Evolutionary conservation across 2,888 invertebrate species (phyloP).

Genomic region (Minunthozetes semirufus): DNA sequence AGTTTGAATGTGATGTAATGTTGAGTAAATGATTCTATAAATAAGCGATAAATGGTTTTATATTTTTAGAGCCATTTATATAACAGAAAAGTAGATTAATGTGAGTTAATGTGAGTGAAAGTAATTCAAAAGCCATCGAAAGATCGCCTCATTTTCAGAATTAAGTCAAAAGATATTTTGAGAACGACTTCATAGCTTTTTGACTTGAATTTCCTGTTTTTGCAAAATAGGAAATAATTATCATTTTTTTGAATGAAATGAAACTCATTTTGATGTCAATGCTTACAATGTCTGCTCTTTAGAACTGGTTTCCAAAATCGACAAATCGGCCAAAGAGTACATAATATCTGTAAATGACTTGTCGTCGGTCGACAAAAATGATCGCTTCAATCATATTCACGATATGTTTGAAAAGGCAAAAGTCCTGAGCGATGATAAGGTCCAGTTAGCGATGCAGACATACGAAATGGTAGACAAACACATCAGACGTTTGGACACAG

Average conservation of each 20-base stretch:
- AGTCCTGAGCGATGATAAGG: constrained; percentile 94
- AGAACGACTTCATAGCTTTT: neutral
- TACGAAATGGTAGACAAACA: constrained; percentile 97
- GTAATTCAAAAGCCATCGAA: constrained; percentile 6
- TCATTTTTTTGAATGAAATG: neutral
- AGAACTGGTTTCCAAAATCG: constrained; percentile 72
- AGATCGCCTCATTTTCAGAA: constrained; percentile 1
- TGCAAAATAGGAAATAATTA: constrained; percentile 2
- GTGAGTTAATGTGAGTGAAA: neutral
- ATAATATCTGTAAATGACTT: constrained; percentile 64
- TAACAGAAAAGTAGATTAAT: constrained; percentile 9
- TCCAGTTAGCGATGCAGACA: constrained; percentile 92
- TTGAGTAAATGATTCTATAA: constrained; percentile 20
- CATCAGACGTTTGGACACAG: constrained; percentile 87
- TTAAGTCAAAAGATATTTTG: constrained; percentile 20
- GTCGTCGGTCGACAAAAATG: constrained; percentile 69
- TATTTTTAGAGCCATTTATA: neutral
- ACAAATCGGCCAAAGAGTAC: constrained; percentile 74
- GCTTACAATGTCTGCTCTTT: constrained; percentile 20
- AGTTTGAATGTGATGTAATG: constrained; percentile 5
- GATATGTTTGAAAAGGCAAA: constrained; percentile 86
- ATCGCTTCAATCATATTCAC: constrained; percentile 70
- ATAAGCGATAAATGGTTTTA: neutral
- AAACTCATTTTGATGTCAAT: neutral
- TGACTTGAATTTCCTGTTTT: constrained; percentile 19